phyloP scores from a whole-genome alignment of 2,797 vertebrate genomes.

The Gallinago nigripennis region DNA sequence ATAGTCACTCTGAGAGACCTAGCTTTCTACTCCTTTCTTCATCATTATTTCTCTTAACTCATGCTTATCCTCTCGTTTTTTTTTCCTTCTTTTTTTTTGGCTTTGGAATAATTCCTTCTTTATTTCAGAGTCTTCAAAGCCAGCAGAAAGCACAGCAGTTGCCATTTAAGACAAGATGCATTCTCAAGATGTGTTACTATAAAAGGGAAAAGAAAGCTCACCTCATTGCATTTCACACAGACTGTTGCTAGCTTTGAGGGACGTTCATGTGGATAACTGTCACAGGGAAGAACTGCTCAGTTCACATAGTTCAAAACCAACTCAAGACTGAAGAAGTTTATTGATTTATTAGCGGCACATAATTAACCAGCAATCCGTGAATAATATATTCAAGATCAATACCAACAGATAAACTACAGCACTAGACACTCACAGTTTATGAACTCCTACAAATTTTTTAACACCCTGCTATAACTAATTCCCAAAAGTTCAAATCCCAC shows the following conservation, averaged over 20 bases:
- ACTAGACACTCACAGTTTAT: neutral
- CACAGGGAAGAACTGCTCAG: neutral
- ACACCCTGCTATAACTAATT: neutral
- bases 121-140: neutral
- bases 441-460: neutral
- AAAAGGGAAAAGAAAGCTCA: neutral
- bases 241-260: neutral
- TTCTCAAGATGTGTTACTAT: neutral
- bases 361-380: neutral
- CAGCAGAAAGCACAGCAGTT: neutral
- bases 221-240: neutral
- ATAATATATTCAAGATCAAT: neutral
- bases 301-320: neutral
- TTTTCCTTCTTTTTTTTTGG: neutral
- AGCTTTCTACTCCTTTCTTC: fast-evolving
- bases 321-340: neutral
- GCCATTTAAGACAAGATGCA: neutral
- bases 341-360: neutral
- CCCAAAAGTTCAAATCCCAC: neutral
- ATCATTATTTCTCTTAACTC: neutral
- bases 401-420: neutral
- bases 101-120: neutral
- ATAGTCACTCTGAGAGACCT: neutral
- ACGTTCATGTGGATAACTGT: neutral
- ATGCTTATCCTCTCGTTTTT: neutral